Percentiles rank a stretch among this genome's conserved stretches.
phyloP scores from a whole-genome alignment of 1,140 invertebrate species.

The Acromyrmex charruanus region DNA sequence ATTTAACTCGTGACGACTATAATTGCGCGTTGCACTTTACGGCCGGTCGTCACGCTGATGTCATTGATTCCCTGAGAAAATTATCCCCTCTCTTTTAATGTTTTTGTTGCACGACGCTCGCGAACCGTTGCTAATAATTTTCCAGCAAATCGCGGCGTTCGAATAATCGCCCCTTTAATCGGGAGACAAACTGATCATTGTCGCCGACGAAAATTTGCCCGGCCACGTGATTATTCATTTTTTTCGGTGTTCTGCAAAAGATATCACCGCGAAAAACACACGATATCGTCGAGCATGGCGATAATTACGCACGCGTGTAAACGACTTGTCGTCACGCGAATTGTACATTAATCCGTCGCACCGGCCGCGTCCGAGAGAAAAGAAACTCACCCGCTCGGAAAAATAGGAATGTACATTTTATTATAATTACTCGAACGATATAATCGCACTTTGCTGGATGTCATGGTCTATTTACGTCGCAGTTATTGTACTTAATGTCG shows the following conservation, averaged over 20 bases:
- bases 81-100: conserved; percentile 17
- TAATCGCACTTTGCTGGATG: conserved; percentile 29
- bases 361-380: not conserved
- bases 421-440: conserved; percentile 57
- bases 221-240: conserved; percentile 69
- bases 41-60: conserved; percentile 74
- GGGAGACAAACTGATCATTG: not conserved
- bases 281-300: conserved; percentile 53
- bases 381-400: conserved; percentile 33
- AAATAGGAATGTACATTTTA: conserved; percentile 61
- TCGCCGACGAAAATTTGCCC: conserved; percentile 52
- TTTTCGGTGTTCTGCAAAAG: conserved; percentile 58
- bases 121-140: conserved; percentile 34
- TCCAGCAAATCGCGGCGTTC: conserved; percentile 21
- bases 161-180: conserved; percentile 21
- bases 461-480: conserved; percentile 24
- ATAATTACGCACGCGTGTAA: conserved; percentile 71
- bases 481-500: conserved; percentile 35
- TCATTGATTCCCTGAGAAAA: conserved; percentile 56
- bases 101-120: not conserved
- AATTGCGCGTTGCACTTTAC: conserved; percentile 78
- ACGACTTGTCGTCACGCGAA: conserved; percentile 70
- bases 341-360: conserved; percentile 52
- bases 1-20: conserved; percentile 74
- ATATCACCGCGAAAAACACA: conserved; percentile 67